Evolutionary conservation across 2,113 vertebrate genomes (phyloP).

Genomic region (Stercorarius parasiticus): DNA sequence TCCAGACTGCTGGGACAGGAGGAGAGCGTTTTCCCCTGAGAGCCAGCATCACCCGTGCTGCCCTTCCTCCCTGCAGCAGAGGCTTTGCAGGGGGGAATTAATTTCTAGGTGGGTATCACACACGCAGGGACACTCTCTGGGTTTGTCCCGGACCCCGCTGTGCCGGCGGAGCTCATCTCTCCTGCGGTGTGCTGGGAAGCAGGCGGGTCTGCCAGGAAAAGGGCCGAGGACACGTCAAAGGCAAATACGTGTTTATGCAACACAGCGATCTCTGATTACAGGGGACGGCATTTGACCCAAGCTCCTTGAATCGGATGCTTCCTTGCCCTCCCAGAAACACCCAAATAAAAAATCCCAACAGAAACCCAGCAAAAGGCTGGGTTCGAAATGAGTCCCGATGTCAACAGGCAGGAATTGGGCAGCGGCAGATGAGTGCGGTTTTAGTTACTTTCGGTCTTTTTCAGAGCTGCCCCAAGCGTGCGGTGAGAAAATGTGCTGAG

Average conservation of each 20-base stretch:
- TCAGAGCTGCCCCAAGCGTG: not conserved
- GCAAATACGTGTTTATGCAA: not conserved
- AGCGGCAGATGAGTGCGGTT: not conserved
- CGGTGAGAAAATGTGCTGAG: fast-evolving
- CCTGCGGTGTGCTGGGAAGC: fast-evolving
- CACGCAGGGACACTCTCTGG: too few relatives aligned
- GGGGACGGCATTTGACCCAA: not conserved
- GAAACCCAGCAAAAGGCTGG: not conserved
- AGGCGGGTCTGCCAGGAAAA: not conserved
- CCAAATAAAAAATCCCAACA: not conserved
- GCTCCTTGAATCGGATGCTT: not conserved
- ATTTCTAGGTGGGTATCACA: not conserved
- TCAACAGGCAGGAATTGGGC: not conserved
- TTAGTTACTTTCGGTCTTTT: not conserved
- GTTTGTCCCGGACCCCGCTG: too few relatives aligned
- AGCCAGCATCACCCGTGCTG: not conserved
- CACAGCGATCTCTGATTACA: not conserved
- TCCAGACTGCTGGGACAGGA: not conserved
- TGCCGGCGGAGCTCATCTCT: not conserved
- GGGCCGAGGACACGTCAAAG: not conserved
- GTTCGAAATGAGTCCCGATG: not conserved
- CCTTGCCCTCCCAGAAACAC: not conserved
- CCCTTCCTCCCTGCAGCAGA: not conserved
- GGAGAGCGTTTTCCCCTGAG: not conserved
- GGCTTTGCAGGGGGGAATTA: not conserved